Conservation (phyloP, 2,888 invertebrate species). For the Melanostoma scalare region DNA sequence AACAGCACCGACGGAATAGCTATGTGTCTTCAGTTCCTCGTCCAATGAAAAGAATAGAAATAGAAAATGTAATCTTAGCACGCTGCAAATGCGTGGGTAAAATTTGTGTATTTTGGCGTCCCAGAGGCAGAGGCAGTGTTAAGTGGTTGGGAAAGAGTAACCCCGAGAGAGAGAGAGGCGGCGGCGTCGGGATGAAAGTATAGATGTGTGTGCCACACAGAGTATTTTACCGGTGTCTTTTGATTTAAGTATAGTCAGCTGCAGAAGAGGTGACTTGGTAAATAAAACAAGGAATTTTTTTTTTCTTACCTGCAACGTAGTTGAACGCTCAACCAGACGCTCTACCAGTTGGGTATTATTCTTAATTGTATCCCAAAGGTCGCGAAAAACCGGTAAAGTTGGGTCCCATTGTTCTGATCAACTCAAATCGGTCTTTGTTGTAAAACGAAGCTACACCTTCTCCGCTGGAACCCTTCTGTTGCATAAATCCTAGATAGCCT, state of each 20-base stretch:
- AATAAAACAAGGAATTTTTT: not conserved
- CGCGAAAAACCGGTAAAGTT: constrained; percentile 83
- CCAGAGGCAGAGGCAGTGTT: constrained; percentile 91
- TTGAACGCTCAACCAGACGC: constrained; percentile 86
- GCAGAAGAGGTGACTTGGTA: constrained; percentile 47
- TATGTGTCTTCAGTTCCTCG: constrained; percentile 87
- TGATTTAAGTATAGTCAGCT: constrained; percentile 84
- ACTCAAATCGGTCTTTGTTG: constrained; percentile 86
- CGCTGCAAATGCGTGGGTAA: constrained; percentile 90
- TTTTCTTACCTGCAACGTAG: constrained; percentile 85
- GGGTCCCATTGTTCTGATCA: constrained; percentile 83
- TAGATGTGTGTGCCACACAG: constrained; percentile 93
- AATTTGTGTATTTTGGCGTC: constrained; percentile 92
- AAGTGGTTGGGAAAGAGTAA: constrained; percentile 86
- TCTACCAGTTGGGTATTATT: constrained; percentile 84
- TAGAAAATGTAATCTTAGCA: constrained; percentile 97
- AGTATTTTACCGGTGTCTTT: constrained; percentile 84
- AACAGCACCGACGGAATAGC: constrained; percentile 94
- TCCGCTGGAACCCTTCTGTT: constrained; percentile 88
- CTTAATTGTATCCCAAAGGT: constrained; percentile 85
- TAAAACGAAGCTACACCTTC: constrained; percentile 94
- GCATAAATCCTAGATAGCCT: constrained; percentile 85
- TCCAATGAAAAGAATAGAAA: no score
- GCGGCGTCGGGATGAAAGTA: constrained; percentile 96
- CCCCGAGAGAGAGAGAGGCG: constrained; percentile 87